Conservation (phyloP, 2,888 invertebrate species). For the Bursaphelenchus okinawaensis region DNA sequence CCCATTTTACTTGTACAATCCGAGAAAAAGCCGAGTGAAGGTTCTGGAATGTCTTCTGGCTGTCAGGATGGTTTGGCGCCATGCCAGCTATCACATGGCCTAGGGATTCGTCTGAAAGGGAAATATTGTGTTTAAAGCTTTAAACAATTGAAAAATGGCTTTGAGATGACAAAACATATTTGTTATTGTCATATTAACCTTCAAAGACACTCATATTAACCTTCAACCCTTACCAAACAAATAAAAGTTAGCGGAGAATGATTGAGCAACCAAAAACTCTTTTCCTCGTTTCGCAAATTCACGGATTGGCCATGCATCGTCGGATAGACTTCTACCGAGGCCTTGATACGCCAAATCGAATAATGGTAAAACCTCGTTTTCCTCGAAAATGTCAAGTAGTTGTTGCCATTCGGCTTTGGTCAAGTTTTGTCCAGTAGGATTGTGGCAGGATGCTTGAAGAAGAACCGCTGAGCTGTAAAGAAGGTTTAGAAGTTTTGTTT, state of each 20-base stretch:
- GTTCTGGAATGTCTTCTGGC: not conserved
- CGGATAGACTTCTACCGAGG: not conserved
- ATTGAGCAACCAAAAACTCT: constrained; percentile 78
- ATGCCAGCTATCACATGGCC: not conserved
- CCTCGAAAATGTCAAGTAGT: not conserved
- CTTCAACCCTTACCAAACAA: constrained; percentile 65
- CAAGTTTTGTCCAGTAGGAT: not conserved
- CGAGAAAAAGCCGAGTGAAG: not conserved
- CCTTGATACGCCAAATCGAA: constrained; percentile 7
- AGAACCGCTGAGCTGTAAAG: not conserved
- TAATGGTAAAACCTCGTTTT: not conserved
- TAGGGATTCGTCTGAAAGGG: not conserved
- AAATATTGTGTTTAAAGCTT: not conserved
- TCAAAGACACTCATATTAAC: not conserved
- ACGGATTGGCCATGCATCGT: constrained; percentile 57
- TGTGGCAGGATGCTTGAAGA: not conserved
- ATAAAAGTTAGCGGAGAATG: constrained; percentile 95
- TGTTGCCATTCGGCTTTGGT: not conserved
- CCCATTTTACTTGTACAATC: not conserved
- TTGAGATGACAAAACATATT: not conserved
- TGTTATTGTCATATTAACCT: not conserved
- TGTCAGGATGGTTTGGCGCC: not conserved
- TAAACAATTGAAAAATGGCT: not conserved
- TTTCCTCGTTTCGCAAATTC: constrained; percentile 81
- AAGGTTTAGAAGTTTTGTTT: not conserved